phyloP scores from a whole-genome alignment of 2,797 vertebrate genomes.

The Liparis tanakae region DNA sequence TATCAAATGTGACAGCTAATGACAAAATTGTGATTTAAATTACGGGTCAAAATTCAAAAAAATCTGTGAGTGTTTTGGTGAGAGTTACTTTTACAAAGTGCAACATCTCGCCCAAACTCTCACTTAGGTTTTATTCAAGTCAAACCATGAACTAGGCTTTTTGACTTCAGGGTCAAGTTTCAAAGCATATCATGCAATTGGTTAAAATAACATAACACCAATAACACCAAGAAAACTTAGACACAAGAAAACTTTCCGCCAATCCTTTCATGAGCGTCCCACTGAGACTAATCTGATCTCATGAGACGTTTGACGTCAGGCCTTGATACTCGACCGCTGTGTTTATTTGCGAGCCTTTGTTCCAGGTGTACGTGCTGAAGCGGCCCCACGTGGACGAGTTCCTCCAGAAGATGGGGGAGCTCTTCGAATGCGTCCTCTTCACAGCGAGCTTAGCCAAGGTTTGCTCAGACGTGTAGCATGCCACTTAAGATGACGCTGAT shows the following conservation, averaged over 20 bases:
- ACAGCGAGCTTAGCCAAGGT: slow-evolving; percentile 98
- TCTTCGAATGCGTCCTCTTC: slow-evolving; percentile 98
- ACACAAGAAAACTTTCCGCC: background rate
- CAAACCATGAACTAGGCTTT: background rate
- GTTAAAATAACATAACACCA: background rate
- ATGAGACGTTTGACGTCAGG: background rate
- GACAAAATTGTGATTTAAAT: background rate
- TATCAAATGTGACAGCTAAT: background rate
- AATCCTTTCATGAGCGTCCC: background rate
- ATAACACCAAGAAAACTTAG: background rate
- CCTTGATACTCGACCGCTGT: background rate
- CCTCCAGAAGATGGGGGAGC: slow-evolving; percentile 97
- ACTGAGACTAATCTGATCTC: background rate
- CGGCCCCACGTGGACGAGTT: slow-evolving; percentile 97
- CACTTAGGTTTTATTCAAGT: background rate
- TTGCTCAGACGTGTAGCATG: slow-evolving; percentile 24
- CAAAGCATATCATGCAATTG: background rate
- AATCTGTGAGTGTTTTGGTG: too few species aligned
- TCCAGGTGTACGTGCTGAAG: slow-evolving; percentile 96
- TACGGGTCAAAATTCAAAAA: too few species aligned
- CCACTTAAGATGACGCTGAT: too few species aligned
- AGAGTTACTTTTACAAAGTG: background rate
- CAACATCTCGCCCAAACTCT: background rate
- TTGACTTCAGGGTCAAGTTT: background rate
- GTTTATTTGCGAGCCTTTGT: background rate